phyloP scores from a whole-genome alignment of 2,797 vertebrate genomes.

The Tenualosa ilisha region DNA sequence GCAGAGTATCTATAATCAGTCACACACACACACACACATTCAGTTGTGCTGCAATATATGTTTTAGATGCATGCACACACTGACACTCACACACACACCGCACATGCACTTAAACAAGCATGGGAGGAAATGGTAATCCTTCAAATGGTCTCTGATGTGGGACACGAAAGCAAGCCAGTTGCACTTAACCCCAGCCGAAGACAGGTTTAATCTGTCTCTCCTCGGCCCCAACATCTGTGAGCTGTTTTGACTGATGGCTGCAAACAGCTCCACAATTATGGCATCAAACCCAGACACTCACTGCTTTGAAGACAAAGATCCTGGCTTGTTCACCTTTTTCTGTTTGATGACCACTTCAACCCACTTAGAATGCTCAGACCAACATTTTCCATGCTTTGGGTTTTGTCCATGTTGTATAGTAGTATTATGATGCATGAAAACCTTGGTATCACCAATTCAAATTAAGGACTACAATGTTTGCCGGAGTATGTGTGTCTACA shows the following conservation, averaged over 20 bases:
- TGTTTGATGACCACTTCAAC: background rate
- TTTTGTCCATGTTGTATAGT: background rate
- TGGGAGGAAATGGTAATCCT: background rate
- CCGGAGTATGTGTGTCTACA: background rate
- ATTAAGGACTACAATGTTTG: background rate
- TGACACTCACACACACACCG: background rate
- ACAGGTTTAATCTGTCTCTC: background rate
- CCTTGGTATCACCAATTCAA: background rate
- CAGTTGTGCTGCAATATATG: background rate
- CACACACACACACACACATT: background rate
- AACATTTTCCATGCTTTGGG: background rate
- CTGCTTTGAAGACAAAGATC: background rate
- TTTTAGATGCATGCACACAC: background rate
- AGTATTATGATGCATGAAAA: background rate
- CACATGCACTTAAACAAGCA: background rate
- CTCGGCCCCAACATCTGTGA: background rate
- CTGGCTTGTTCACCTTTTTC: constrained; percentile 5
- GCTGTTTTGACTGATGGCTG: constrained; percentile 10
- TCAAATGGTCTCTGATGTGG: constrained; percentile 7
- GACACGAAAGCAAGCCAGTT: background rate
- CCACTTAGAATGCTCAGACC: background rate
- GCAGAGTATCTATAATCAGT: background rate
- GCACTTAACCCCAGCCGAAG: constrained; percentile 6
- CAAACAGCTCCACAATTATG: constrained; percentile 14
- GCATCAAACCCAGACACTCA: background rate